Conservation (phyloP, 2,113 vertebrate genomes). For the Brienomyrus longianalis region DNA sequence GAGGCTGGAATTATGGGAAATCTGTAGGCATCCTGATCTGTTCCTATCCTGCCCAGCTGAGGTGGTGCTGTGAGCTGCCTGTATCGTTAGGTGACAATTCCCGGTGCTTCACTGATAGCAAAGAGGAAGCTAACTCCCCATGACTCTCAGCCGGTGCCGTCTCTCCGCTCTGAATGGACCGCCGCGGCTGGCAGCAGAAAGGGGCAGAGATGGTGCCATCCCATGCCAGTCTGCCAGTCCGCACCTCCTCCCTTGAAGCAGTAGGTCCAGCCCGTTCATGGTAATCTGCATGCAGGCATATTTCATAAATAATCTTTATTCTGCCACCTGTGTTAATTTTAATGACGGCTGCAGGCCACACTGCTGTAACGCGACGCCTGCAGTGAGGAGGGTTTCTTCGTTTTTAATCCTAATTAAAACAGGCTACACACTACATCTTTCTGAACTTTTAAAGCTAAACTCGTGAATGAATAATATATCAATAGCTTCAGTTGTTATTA, state of each 20-base stretch:
- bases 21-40: not conserved
- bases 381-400: not conserved
- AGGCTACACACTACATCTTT: conserved; percentile 7
- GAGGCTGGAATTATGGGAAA: not conserved
- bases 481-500: not conserved
- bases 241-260: not conserved
- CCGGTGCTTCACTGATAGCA: not conserved
- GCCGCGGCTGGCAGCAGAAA: not conserved
- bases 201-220: too few relatives aligned
- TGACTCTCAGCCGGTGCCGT: not conserved
- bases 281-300: conserved; percentile 42
- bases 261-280: conserved; percentile 24
- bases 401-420: conserved; percentile 28
- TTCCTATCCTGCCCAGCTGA: not conserved
- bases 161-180: not conserved
- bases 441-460: conserved; percentile 18
- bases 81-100: not conserved
- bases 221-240: not conserved
- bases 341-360: conserved; percentile 41
- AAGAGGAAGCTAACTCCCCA: not conserved
- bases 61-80: not conserved
- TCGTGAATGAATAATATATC: conserved; percentile 25
- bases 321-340: conserved; percentile 43
- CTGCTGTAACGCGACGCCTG: not conserved
- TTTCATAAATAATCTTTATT: conserved; percentile 45